Conservation (phyloP, 2,888 invertebrate species). For the Hartigia nigra region DNA sequence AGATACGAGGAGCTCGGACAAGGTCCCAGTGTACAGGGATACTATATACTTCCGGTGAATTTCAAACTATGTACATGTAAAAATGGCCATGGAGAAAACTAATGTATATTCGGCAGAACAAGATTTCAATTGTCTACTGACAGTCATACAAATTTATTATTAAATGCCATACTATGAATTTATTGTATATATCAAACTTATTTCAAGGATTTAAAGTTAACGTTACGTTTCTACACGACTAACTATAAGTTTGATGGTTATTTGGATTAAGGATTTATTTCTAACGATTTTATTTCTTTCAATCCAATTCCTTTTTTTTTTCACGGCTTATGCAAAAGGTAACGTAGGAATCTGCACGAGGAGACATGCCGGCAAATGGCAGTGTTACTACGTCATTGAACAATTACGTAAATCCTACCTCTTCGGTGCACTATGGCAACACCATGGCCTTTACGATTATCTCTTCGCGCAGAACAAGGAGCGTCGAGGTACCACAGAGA, state of each 20-base stretch:
- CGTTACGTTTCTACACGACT: too few relatives aligned
- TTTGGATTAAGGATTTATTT: neutral
- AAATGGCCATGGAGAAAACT: neutral
- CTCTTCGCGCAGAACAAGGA: slow-evolving; percentile 27
- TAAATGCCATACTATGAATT: too few relatives aligned
- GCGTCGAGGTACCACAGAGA: slow-evolving; percentile 19
- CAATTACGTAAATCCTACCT: slow-evolving; percentile 25
- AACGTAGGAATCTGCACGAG: slow-evolving; percentile 25
- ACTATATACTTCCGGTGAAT: slow-evolving; percentile 20
- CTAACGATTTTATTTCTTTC: too few relatives aligned
- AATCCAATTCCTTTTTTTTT: neutral
- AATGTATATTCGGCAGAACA: neutral
- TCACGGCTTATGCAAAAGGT: slow-evolving; percentile 12
- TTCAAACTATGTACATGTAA: neutral
- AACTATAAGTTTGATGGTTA: neutral
- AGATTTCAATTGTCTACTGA: neutral
- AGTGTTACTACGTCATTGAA: slow-evolving; percentile 24
- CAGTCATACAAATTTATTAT: neutral
- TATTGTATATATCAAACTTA: too few relatives aligned
- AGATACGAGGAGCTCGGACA: slow-evolving; percentile 4
- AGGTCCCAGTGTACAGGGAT: slow-evolving; percentile 26
- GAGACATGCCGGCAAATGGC: slow-evolving; percentile 10
- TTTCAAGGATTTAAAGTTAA: too few relatives aligned
- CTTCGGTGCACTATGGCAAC: slow-evolving; percentile 33
- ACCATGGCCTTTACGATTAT: slow-evolving; percentile 33